phyloP scores from a whole-genome alignment of 1,140 invertebrate genomes.

The Nebria ingens region DNA sequence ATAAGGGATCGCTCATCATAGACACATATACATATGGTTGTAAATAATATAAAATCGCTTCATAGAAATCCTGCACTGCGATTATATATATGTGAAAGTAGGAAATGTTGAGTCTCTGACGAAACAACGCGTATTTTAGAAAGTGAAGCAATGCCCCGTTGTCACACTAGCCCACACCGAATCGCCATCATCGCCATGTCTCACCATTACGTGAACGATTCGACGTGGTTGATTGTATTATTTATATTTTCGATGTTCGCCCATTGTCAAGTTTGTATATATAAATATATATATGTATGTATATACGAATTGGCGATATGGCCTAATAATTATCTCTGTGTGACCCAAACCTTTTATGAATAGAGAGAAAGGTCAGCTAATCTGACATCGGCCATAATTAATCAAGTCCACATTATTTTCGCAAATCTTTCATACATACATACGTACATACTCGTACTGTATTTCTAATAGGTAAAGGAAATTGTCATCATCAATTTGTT shows the following conservation, averaged over 20 bases:
- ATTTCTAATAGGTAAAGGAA: too few species aligned
- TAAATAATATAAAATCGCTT: too few species aligned
- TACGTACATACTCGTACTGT: too few species aligned
- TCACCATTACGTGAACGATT: neutral
- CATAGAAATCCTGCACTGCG: constrained; percentile 2
- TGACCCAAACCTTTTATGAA: constrained; percentile 9
- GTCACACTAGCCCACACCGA: neutral
- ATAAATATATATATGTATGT: too few species aligned
- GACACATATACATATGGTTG: too few species aligned
- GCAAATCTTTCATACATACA: too few species aligned
- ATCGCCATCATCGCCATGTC: neutral
- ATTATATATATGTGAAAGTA: constrained; percentile 8
- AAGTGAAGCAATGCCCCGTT: neutral
- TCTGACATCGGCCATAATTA: neutral
- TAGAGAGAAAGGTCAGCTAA: neutral
- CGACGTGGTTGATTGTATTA: neutral
- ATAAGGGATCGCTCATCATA: too few species aligned
- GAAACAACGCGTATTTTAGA: constrained; percentile 1
- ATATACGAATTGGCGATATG: constrained; percentile 1
- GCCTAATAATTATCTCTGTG: constrained; percentile 7
- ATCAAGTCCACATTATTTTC: too few species aligned
- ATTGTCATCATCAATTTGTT: too few species aligned
- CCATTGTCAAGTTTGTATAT: constrained; percentile 6
- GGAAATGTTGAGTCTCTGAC: neutral
- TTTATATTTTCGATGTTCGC: constrained; percentile 5